Base-by-base conservation (phyloP, 2,888 invertebrate species). In the Amblyteles armatorius region DNA sequence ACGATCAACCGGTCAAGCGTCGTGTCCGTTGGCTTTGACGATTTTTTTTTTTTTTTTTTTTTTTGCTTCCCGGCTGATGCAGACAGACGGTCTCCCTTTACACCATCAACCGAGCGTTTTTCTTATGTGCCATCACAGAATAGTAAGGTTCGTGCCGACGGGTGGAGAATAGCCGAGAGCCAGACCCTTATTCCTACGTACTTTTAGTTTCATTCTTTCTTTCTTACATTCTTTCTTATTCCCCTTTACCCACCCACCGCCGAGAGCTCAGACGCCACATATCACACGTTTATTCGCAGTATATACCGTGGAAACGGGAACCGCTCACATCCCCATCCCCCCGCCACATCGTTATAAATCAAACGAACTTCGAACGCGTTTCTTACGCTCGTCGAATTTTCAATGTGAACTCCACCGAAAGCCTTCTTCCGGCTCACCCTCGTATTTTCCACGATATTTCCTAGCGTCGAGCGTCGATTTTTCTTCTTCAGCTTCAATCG, bases 331-430 rank as follows among this genome's bases (percentile, higher is more conserved):
- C 33, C 73, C 19, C 78, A 22, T 33, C 65, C 29, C 3, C 57
- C 40, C 22, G 40, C 16, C 36, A 63, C 50, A 72, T 79, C 74
- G 57, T 57, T 69, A 80, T 87, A 82, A 87, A 81, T 81, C 82
- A 87, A 85, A 85, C 85, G 77, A 83, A 85, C 72, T 85, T 85
- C 79, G 82, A 82, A 85, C 65, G 82, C 82, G 68, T 84, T 87
- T 85, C 77, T 83, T 83, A 85, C 40, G 79, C 72, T 74, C 69
- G 67, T 71, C 79, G 52, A 81, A 69, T 79, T 85, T 79, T 11
- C 29, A 52, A 55, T 50, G 57, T 60, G 44, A 71, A 69, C 73
- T 19, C 71, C 55, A 3, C 57, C 52, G 68, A 72, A 65, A 48
- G n/a, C 50, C 57, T 33, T 22, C 44, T 48, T 1, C 52, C 40